Percentiles rank a stretch among this genome's conserved stretches.
phyloP scores from a whole-genome alignment of 2,113 vertebrate species.

The Hymenochirus boettgeri region DNA sequence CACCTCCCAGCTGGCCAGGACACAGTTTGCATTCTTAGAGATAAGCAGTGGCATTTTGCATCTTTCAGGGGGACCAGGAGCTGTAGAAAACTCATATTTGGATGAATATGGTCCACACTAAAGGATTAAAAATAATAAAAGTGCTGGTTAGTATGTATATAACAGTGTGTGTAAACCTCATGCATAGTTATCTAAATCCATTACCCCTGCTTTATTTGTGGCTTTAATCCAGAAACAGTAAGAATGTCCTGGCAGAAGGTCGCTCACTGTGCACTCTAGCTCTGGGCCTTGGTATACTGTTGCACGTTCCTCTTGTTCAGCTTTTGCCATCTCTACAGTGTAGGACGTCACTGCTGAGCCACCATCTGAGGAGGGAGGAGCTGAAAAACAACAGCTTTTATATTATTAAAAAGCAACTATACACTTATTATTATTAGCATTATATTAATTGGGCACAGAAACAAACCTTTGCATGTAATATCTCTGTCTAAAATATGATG shows the following conservation, averaged over 20 bases:
- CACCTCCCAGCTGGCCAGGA: slow-evolving; percentile 67
- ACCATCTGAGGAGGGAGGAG: slow-evolving; percentile 51
- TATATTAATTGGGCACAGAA: too few relatives aligned
- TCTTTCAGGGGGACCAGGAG: slow-evolving; percentile 62
- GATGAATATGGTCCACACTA: slow-evolving; percentile 65
- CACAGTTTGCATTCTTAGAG: slow-evolving; percentile 62
- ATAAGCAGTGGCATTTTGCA: slow-evolving; percentile 59
- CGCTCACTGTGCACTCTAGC: slow-evolving; percentile 49
- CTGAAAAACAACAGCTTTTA: slow-evolving; percentile 46
- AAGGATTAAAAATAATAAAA: slow-evolving; percentile 28
- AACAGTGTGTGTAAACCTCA: not conserved
- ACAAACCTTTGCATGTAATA: too few relatives aligned
- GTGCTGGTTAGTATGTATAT: too few relatives aligned
- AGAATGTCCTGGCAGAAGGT: slow-evolving; percentile 57
- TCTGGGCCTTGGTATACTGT: slow-evolving; percentile 55
- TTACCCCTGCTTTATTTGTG: slow-evolving; percentile 60
- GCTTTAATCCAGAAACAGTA: slow-evolving; percentile 66
- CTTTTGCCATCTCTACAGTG: slow-evolving; percentile 55
- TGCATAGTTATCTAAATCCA: not conserved
- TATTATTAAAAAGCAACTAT: not conserved
- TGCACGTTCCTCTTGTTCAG: slow-evolving; percentile 45
- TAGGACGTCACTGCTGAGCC: slow-evolving; percentile 55
- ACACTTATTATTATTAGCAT: too few relatives aligned
- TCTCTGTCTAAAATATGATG: too few relatives aligned
- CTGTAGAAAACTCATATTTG: slow-evolving; percentile 58